Conservation (phyloP, 2,888 invertebrate genomes). For the Phortica magna region DNA sequence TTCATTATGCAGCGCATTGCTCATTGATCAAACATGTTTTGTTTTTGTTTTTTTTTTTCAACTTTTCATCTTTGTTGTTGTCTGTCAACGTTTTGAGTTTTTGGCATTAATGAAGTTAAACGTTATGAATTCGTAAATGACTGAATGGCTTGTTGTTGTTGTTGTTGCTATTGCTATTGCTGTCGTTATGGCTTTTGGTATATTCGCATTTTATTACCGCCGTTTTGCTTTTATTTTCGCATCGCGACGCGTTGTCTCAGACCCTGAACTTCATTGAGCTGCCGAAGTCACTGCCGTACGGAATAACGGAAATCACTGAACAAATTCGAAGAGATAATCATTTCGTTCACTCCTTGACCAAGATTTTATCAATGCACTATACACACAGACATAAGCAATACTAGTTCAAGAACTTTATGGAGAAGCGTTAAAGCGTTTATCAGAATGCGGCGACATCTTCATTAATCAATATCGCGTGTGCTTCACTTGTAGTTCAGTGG, state of each 20-base stretch:
- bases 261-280: conserved; percentile 28
- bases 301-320: conserved; percentile 20
- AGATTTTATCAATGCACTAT: conserved; percentile 15
- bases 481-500: not conserved
- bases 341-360: conserved; percentile 21
- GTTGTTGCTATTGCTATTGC: not conserved
- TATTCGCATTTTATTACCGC: conserved; percentile 14
- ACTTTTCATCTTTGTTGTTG: conserved; percentile 43
- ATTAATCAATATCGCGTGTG: not conserved
- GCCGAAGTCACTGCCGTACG: not conserved
- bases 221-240: not conserved
- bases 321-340: not conserved
- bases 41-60: not conserved
- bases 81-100: too few relatives aligned
- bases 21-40: not conserved
- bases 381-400: not conserved
- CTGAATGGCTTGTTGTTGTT: not conserved
- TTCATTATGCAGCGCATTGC: conserved; percentile 11
- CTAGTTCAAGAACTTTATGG: conserved; percentile 22
- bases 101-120: too few relatives aligned
- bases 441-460: conserved; percentile 13
- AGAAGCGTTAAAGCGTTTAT: conserved; percentile 11
- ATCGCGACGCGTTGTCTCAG: not conserved
- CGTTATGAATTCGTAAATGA: not conserved
- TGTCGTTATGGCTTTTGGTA: not conserved